Evolutionary conservation across 2,888 invertebrate genomes (phyloP).

Genomic region (Drosophila emarginata): DNA sequence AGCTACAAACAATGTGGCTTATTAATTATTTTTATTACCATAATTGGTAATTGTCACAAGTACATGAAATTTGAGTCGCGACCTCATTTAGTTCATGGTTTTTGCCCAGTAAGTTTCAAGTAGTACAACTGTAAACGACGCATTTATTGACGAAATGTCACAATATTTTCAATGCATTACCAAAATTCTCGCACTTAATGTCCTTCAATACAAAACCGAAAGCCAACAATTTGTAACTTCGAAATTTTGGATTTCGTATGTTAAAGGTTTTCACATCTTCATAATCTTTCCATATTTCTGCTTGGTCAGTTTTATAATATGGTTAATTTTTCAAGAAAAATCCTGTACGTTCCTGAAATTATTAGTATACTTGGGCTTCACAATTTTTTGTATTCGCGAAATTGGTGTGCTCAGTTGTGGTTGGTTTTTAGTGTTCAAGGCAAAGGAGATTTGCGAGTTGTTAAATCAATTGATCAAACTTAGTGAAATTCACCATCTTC

Average conservation of each 20-base stretch:
- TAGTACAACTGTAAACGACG: neutral
- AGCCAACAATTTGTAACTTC: neutral
- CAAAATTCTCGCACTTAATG: neutral
- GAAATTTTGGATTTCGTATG: neutral
- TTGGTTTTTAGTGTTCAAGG: neutral
- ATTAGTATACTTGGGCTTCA: neutral
- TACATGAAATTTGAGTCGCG: no score
- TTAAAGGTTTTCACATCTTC: neutral
- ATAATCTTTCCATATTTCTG: neutral
- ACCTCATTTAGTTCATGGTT: neutral
- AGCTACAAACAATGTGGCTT: no score
- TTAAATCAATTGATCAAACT: neutral
- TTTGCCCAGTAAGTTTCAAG: neutral
- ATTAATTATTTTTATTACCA: no score
- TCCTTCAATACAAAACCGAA: neutral
- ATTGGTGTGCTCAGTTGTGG: neutral
- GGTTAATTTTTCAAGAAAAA: no score
- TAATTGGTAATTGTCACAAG: no score
- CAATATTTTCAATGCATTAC: neutral
- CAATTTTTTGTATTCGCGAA: neutral
- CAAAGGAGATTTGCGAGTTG: neutral
- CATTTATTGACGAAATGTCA: neutral
- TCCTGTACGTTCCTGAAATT: no score
- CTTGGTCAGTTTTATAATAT: neutral
- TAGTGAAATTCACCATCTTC: neutral